Evolutionary conservation across 2,888 invertebrate species (phyloP), one percentile per base, ranked within the genome.

Genomic region (Acrocyrtus sp.): DNA sequence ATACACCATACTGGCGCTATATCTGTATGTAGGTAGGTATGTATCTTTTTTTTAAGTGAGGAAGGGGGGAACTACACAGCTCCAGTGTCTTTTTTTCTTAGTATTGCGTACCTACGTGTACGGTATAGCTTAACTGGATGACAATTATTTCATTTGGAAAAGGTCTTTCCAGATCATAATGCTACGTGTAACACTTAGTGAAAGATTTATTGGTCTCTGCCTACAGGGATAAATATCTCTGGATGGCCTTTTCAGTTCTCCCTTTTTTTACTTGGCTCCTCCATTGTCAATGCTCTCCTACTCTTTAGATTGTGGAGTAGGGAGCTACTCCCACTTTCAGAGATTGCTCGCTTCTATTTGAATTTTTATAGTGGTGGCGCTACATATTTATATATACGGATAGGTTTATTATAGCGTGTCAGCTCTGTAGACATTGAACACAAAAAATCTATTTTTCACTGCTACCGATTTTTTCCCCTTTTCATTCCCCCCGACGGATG

Each of bases 171-270:
- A 50, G 63, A 70, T 70, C 62, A 62, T 63, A 72, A 51, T 72
- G 63, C 63, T 70, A 22, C 62, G 41, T 62, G 65, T 58, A 65
- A 65, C 65, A 60, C 58, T 72, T 61, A 63, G 56, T 72, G 72
- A 72, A 72, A 65, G 72, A 72, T 72, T 72, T 72, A 72, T 72
- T 57, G 72, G 62, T 60, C 53, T 53, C 39, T 69, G 69, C 69
- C 70, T 70, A 57, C 41, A 63, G 57, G 62, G 70, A 69, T 61
- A 61, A 61, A 54, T 61, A 19, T 56, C 21, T n/a, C n/a, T n/a
- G n/a, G n/a, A 54, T 50, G 57, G 24, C 66, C 66, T 66, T 66
- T 54, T 39, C 48, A 66, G 66, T 66, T n/a, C 19, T 34, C 22
- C 27, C 17, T 34, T 22, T 61, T 45, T 27, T 43, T 58, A 41